Base-by-base conservation (phyloP, 2,113 vertebrate species). In the Chitala chitala region DNA sequence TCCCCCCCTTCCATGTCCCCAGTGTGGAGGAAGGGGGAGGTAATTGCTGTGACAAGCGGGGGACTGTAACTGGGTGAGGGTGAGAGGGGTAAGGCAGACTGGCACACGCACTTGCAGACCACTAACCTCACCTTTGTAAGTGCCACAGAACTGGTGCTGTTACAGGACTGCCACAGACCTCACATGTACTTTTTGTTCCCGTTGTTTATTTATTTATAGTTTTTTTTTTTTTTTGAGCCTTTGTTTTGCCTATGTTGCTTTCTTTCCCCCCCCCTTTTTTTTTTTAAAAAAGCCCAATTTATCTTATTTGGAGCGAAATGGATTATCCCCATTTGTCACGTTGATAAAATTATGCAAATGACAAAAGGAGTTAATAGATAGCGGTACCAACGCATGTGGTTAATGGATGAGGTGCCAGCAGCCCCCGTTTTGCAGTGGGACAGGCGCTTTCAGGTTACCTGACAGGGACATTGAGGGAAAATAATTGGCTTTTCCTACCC, bases 291-390 rank as follows among this genome's bases (percentile, higher is more conserved):
- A 81, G 22, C 85, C 84, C 79, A 86, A 87, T 86, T 88, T 79
- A 86, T 89, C 87, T 87, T 90, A 66, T 83, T 85, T 75, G 66
- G 81, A 83, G 81, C 78, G 76, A 73, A 89, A 85, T 76, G 82
- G 82, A 86, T 84, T 84, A 82, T 87, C 80, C 84, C 80, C 82
- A 84, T 89, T 87, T 87, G 86, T 89, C 87, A 89, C 76, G 72
- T 82, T 88, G 87, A 87, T 88, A 84, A 86, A 89, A 90, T 90
- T 89, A 90, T 89, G 89, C 86, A 90, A 87, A 89, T 89, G 84
- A 86, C 83, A 90, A 82, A 83, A 84, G 81, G 82, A 81, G 77
- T 84, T 87, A 89, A 87, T 85, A 89, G 86, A 89, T 86, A 86
- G 87, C 77, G 75, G 77, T 75, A 81, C 80, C 76, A 20, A 84